Evolutionary conservation across 2,113 vertebrate genomes (phyloP).

Genomic region (Megaceryle maxima): DNA sequence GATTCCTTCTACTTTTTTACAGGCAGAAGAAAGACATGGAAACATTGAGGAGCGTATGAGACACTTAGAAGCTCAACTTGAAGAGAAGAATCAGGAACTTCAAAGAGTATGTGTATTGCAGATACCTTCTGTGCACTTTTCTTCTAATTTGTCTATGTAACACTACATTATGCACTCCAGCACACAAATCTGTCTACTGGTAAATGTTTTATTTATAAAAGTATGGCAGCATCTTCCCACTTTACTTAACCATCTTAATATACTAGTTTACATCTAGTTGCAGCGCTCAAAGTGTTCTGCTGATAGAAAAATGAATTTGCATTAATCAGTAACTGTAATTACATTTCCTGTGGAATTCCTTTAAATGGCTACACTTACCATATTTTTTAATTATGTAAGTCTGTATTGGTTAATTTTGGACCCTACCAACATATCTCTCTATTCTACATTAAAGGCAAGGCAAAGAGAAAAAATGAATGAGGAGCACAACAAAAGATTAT

Average conservation of each 20-base stretch:
- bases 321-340: background rate
- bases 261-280: background rate
- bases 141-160: background rate
- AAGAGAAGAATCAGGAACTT: constrained; percentile 99
- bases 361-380: background rate
- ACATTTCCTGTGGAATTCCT: background rate
- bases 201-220: background rate
- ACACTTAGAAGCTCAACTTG: constrained; percentile 95
- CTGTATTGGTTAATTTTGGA: background rate
- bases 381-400: background rate
- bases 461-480: constrained; percentile 99
- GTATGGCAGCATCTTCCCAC: background rate
- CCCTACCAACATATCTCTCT: background rate
- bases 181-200: background rate
- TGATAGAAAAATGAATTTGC: background rate
- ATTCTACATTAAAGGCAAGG: constrained; percentile 82
- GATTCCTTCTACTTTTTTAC: constrained; percentile 62
- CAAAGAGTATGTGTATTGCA: constrained; percentile 84
- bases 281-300: background rate
- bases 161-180: background rate
- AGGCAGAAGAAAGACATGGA: constrained; percentile 98
- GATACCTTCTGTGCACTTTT: background rate
- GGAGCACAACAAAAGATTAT: constrained; percentile 97
- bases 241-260: background rate
- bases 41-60: constrained; percentile 98